Base-by-base conservation (phyloP, 2,113 vertebrate species). In the Dicentrarchus labrax region DNA sequence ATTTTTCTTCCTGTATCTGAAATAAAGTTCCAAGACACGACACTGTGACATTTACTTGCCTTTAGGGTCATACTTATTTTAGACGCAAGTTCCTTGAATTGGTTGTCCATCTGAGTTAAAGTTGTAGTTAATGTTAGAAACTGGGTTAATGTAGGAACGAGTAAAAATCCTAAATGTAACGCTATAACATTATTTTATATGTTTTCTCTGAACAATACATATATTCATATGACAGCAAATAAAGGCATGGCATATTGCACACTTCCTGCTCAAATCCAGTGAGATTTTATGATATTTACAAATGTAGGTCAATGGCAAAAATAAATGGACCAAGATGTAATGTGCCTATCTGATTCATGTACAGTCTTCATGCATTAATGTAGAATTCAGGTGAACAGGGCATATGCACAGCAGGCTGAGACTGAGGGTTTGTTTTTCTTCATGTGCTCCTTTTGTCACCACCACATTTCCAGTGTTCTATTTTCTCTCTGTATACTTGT, bases 371-470 rank as follows among this genome's bases (percentile, higher is more conserved):
- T 17, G 17, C 38, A 41, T 47, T 9, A n/a, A 36, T n/a, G 22
- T 43, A 17, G 53, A 54, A 19, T 24, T 65, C 1, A 24, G 48
- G 7, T 12, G 36, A 62, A 11, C n/a, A 51, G 45, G 6, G 15
- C 4, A 22, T 38, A 39, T 4, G 2, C 15, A 9, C 61, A 45
- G 3, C 61, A 71, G 22, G 9, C 1, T 19, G 24, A 47, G 38
- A 30, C 57, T 8, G 8, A 36, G 8, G 47, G 24, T 68, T 86
- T 81, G 67, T 72, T 81, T 80, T 72, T 38, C 22, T 41, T 61
- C 9, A 39, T 38, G 53, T 36, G 43, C 24, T 77, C 24, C 36
- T 45, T 67, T 47, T 21, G 22, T 39, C 19, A 15, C 30, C 38
- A n/a, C 39, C 19, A 12, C 64, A 21, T 69, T 59, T 30, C n/a